phyloP scores from a whole-genome alignment of 1,140 invertebrate genomes.

The Drosophila insularis region DNA sequence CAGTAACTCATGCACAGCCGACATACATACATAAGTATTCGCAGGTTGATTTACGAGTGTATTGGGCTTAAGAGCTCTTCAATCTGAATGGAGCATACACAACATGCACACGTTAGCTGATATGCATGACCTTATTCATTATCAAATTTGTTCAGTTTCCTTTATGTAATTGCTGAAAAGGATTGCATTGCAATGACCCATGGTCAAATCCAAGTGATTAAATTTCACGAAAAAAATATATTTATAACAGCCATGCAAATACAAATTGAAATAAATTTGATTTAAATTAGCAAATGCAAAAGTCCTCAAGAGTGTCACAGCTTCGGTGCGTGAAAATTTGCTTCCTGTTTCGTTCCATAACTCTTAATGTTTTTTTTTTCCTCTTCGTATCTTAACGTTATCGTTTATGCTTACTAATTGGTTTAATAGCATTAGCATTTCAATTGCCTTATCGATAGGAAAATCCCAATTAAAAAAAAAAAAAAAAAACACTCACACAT shows the following conservation, averaged over 20 bases:
- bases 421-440: conserved; percentile 11
- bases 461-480: not conserved
- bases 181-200: no score
- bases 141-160: no score
- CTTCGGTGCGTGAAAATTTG: not conserved
- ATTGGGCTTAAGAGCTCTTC: not conserved
- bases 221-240: no score
- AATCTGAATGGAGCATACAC: no score
- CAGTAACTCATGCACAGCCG: not conserved
- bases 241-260: no score
- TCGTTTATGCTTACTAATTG: not conserved
- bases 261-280: no score
- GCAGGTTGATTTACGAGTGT: not conserved
- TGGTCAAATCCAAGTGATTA: no score
- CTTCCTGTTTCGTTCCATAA: not conserved
- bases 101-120: no score
- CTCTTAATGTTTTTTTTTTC: not conserved
- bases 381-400: not conserved
- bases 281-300: no score
- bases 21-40: not conserved
- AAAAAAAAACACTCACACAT: not conserved
- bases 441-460: not conserved
- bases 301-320: no score
- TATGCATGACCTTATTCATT: no score
- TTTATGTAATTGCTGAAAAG: no score